Evolutionary conservation across 2,113 vertebrate genomes (phyloP), one percentile per base, ranked within the genome.

Genomic region (Lanius ludovicianus): DNA sequence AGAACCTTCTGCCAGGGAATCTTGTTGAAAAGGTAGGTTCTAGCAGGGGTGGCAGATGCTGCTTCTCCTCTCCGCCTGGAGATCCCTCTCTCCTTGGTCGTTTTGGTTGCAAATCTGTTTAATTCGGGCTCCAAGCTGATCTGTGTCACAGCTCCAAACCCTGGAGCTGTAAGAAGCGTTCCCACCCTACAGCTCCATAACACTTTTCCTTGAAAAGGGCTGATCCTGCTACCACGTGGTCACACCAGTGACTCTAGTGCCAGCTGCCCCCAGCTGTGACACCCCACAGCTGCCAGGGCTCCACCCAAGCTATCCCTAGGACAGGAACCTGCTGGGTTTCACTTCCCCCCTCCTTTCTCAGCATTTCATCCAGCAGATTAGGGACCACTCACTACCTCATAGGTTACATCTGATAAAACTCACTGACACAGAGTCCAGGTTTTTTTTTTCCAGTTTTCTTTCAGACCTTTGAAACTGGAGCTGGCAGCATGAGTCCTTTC

Each of bases 1-100:
- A 99, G 95, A 98, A 98, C 90, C 98, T 99, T 27, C 99, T 99
- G 41, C 99, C 99, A 0, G 99, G 98, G 86, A 99, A 99, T 78
- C 98, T 99, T 13, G 98, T 99, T 7, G 99, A 99, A 90, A 98
- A 98, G 98, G 99, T 99, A 56, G 13, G 49, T 62, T 27, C 62
- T 12, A 7, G 30, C 4, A 5, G 8, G 42, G 33, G 6, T 2
- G 33, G 19, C 16, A 2, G 1, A 1, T 10, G 21, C 44, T 18
- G 33, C 46, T 74, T 31, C 53, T 59, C 2, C 1, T 9, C 6
- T 13, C 55, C 41, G 37, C 7, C 31, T 41, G 53, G 13, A 22
- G 24, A 14, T 27, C 55, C 30, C 4, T 33, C 39, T 37, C 53
- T 37, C 13, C 56, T 33, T 8, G 31, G 70, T n/a, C n/a, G 24